phyloP scores from a whole-genome alignment of 2,113 vertebrate genomes.

The Nansenia antarctica region DNA sequence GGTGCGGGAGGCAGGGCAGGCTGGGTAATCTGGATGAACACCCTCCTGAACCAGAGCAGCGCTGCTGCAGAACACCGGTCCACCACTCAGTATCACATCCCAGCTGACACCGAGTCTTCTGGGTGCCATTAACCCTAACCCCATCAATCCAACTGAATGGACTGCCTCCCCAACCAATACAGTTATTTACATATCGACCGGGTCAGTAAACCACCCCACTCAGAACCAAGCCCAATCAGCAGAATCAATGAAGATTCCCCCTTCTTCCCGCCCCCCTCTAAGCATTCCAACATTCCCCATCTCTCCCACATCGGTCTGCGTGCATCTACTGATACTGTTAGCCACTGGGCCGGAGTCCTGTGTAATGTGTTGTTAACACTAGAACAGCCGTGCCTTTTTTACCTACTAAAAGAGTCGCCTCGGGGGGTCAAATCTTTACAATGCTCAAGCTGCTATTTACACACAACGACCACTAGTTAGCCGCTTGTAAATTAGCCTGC shows the following conservation, averaged over 20 bases:
- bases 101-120: neutral
- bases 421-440: too few species aligned
- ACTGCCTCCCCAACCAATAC: neutral
- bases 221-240: neutral
- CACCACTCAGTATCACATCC: neutral
- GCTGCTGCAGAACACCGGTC: too few species aligned
- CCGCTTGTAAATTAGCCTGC: too few species aligned
- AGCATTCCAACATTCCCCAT: neutral
- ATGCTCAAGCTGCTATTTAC: too few species aligned
- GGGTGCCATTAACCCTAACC: neutral
- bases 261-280: neutral
- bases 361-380: too few species aligned
- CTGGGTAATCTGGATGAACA: too few species aligned
- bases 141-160: neutral
- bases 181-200: neutral
- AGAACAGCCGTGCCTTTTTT: too few species aligned
- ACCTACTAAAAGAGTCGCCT: neutral
- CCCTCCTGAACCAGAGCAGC: too few species aligned
- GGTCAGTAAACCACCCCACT: neutral
- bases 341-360: neutral
- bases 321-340: neutral
- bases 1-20: too few species aligned
- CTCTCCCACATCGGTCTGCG: neutral
- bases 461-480: too few species aligned
- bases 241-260: neutral